Evolutionary conservation across 2,888 invertebrate genomes (phyloP), one percentile per base, ranked within the genome.

Genomic region (Tigriopus californicus): DNA sequence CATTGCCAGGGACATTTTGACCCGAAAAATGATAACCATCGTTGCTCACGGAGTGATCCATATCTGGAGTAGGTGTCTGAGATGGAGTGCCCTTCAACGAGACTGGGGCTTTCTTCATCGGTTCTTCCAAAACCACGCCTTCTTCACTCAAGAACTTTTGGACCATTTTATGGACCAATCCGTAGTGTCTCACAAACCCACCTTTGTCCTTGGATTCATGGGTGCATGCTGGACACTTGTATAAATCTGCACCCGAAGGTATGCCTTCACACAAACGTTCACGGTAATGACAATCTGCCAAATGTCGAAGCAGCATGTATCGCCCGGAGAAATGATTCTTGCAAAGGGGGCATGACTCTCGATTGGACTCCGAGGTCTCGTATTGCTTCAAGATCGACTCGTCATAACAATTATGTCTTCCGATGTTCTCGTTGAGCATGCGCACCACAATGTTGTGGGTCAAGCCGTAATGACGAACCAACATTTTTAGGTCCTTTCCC

Each of bases 141-240:
- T 52, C 52, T 52, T 59, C 59, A 18, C 41, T 59, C 20, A 59
- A 15, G 22, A 18, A 59, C 20, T 51, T 48, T 18, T 49, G 48
- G n/a, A 59, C 59, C 59, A 59, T 59, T 59, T 52, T 51, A 46
- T 59, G 59, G 10, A 59, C 59, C 33, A 59, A 15, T 18, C 59
- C 59, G 41, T 59, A 59, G 33, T 59, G 59, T n/a, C 59, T 15
- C 33, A 59, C 59, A 52, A 59, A 59, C 8, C 52, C 48, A 40
- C 48, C 52, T 20, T 49, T 24, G 48, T 59, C 59, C 22, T 51
- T 51, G 10, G 59, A 49, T 12, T 52, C 59, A 20, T 59, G 49
- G 13, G 24, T 33, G 49, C 59, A 59, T 13, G 22, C 15, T 13
- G 59, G 59, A 20, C 59, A 59, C 52, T 51, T 24, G 49, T 52